These are phyloP conservation scores for Saccopteryx leptura DNA, from an alignment of 2,113 vertebrate genomes.

Conservation along the genomic window DNA sequence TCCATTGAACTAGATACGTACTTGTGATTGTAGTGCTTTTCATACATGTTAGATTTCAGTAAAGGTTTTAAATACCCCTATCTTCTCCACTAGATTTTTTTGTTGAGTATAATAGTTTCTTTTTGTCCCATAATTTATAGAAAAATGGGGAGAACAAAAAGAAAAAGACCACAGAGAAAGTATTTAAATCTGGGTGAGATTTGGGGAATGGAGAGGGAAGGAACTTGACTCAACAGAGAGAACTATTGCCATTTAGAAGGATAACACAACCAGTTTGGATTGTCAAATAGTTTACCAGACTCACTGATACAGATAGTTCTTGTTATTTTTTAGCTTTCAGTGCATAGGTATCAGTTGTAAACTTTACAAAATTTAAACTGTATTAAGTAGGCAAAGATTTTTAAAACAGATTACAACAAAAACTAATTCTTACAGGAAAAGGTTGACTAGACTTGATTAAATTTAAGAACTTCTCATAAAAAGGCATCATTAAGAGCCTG, in stretches of 20 bases:
- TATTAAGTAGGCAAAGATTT: constrained; percentile 5
- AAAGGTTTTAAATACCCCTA: neutral
- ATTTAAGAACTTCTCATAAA: neutral
- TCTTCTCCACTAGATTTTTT: neutral
- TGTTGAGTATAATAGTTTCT: neutral
- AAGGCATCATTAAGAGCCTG: neutral
- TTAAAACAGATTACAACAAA: neutral
- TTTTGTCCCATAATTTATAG: neutral
- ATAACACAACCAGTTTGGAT: neutral
- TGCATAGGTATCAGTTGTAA: neutral
- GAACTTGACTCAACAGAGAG: neutral
- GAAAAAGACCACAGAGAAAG: neutral
- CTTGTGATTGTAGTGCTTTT: neutral
- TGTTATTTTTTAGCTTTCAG: neutral
- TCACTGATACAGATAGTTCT: neutral
- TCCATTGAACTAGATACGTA: neutral
- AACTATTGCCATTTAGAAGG: neutral
- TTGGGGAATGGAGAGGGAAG: neutral
- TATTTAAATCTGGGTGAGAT: neutral
- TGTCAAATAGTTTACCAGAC: neutral
- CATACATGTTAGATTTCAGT: neutral
- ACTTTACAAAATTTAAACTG: neutral
- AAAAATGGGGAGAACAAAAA: neutral
- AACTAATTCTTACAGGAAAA: neutral
- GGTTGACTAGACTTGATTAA: neutral